phyloP scores from a whole-genome alignment of 2,113 vertebrate species.

The Pachycephala philippinensis region DNA sequence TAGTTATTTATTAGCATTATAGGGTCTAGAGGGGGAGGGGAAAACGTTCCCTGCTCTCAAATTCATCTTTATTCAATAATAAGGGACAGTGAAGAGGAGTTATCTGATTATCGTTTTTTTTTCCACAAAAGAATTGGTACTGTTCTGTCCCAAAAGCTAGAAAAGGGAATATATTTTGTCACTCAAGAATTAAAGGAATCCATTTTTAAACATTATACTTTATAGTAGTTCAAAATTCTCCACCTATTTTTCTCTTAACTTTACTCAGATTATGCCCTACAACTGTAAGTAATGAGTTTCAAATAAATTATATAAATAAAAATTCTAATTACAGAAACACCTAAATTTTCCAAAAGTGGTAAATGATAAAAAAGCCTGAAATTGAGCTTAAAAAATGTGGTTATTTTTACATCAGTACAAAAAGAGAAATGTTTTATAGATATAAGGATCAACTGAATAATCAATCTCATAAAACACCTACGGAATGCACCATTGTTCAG shows the following conservation, averaged over 20 bases:
- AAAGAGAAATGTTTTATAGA: background rate
- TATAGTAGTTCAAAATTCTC: background rate
- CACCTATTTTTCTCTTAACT: background rate
- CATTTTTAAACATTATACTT: constrained; percentile 8
- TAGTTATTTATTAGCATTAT: background rate
- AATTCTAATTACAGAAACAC: background rate
- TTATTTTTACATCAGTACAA: background rate
- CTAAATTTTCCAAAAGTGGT: background rate
- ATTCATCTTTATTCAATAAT: background rate
- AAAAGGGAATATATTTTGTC: background rate
- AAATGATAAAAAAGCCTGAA: background rate
- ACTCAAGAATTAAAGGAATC: background rate
- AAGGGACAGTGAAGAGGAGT: background rate
- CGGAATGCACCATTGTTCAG: background rate
- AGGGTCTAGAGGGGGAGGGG: accelerated
- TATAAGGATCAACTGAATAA: background rate
- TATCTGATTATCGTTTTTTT: background rate
- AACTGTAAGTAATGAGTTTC: background rate
- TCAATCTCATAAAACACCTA: background rate
- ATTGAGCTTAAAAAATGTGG: background rate
- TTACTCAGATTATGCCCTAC: background rate
- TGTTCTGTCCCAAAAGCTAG: background rate
- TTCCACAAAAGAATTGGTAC: background rate
- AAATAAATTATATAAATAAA: background rate
- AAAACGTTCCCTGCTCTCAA: background rate